Base-by-base conservation (phyloP, 2,113 vertebrate genomes). In the Uria lomvia region DNA sequence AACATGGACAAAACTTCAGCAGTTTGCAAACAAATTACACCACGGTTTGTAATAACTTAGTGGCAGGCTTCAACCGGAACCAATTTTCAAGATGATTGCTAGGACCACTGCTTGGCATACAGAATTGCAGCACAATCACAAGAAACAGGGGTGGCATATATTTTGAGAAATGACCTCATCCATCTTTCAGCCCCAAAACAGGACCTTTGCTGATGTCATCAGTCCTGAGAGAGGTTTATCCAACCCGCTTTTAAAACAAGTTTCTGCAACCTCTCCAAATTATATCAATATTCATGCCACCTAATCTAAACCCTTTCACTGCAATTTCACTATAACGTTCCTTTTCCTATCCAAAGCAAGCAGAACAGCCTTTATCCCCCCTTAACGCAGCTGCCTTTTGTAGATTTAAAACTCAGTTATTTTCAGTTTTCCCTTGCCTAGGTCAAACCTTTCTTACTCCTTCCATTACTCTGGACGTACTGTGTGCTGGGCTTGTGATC, bases 1-100 rank as follows among this genome's bases (percentile, higher is more conserved):
- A 78, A 24, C 4, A 15, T 0, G 1, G 24, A 38, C 24, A 87
- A n/a, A 74, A 72, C 4, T 10, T 56, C 1, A 83, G 42, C 11
- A 32, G 5, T 86, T 72, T 40, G 11, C 22, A 67, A 53, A 26
- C 38, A 91, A 62, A 74, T 78, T 43, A 56, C 18, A 52, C 14
- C 6, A 2, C 2, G 12, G 4, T 47, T 74, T 82, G 22, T 19
- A 59, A 38, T 12, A 92, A 72, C 12, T 42, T 55, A 10, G 11
- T 70, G 38, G 9, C 47, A 78, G 12, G 7, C 8, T 43, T 88
- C 40, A 60, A 30, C 1, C 2, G 20, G 40, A 81, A 80, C 23
- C 45, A 1, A 8, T 73, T 43, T 68, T 47, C 18, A 15, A 30
- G 40, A 38, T 50, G 50, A 49, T 17, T 91, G 36, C 29, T 45